Conservation (phyloP, 2,888 invertebrate species). For the Drosophila macrospina region DNA sequence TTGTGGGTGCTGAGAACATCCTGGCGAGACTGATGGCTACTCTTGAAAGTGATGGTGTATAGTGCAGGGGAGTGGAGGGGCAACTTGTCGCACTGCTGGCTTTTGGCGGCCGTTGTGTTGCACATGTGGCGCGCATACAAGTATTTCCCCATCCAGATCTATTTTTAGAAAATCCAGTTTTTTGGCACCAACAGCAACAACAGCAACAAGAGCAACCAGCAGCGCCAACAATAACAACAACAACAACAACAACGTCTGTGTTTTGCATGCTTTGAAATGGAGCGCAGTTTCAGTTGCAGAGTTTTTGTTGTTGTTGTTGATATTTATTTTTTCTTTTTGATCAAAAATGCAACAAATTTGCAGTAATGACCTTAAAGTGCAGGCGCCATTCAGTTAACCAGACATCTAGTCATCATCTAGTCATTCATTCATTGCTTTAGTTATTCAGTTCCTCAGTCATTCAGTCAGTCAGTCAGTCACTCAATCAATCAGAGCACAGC, state of each 20-base stretch:
- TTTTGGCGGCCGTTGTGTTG: conserved; percentile 70
- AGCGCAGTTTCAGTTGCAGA: conserved; percentile 24
- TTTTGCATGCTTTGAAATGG: conserved; percentile 62
- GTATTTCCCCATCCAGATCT: conserved; percentile 81
- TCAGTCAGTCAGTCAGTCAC: conserved; percentile 27
- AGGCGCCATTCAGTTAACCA: conserved; percentile 18
- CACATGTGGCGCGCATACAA: conserved; percentile 81
- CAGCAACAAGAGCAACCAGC: conserved; percentile 47
- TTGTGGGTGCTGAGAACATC: conserved; percentile 19
- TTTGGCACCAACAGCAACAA: conserved; percentile 67
- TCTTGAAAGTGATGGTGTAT: background rate
- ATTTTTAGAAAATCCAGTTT: conserved; percentile 85
- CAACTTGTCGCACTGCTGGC: conserved; percentile 31
- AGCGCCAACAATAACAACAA: background rate
- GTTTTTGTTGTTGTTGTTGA: conserved; percentile 3
- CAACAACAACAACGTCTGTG: conserved; percentile 24
- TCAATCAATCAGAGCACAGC: conserved; percentile 27
- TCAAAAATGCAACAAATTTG: conserved; percentile 10
- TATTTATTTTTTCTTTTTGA: conserved; percentile 1
- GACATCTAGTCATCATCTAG: background rate
- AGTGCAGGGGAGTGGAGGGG: background rate
- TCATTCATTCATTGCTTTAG: conserved; percentile 11
- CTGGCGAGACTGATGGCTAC: conserved; percentile 20
- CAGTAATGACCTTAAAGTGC: conserved; percentile 12
- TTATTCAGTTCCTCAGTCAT: conserved; percentile 17